Percentiles rank a stretch among this genome's conserved stretches.
phyloP scores from a whole-genome alignment of 2,113 vertebrate genomes.

The Apus apus region DNA sequence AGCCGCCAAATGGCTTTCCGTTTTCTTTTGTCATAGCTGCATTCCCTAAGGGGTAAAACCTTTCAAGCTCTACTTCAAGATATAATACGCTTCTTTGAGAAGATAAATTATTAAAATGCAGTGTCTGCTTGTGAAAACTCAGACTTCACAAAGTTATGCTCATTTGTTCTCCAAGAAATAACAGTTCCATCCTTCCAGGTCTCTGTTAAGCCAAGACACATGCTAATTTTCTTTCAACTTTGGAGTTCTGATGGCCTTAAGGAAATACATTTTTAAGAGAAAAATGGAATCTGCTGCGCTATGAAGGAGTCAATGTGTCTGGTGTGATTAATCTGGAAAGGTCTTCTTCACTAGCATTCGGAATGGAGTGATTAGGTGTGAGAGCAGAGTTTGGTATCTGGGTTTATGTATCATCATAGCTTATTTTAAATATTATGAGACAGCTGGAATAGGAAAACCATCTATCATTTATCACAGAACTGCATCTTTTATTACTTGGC shows the following conservation, averaged over 20 bases:
- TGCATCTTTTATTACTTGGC: background rate
- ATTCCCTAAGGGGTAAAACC: slow-evolving; percentile 55
- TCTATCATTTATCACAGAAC: background rate
- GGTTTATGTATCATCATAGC: background rate
- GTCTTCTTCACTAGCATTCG: background rate
- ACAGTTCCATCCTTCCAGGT: slow-evolving; percentile 18
- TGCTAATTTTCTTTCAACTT: slow-evolving; percentile 29
- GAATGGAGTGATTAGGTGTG: slow-evolving; percentile 11
- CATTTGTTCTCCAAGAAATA: slow-evolving; percentile 45
- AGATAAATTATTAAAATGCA: slow-evolving; percentile 71
- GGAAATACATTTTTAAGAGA: slow-evolving; percentile 30
- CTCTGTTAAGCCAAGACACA: slow-evolving; percentile 48
- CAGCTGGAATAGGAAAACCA: background rate
- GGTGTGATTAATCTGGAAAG: slow-evolving; percentile 37
- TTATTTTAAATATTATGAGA: slow-evolving; percentile 9
- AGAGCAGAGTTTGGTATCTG: background rate
- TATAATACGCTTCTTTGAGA: slow-evolving; percentile 53
- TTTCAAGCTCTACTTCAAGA: slow-evolving; percentile 60
- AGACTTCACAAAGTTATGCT: slow-evolving; percentile 9
- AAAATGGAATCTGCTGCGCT: background rate
- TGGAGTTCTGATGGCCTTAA: slow-evolving; percentile 5
- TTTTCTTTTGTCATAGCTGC: slow-evolving; percentile 69
- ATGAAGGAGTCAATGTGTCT: background rate
- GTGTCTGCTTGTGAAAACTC: slow-evolving; percentile 50
- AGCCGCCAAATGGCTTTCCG: slow-evolving; percentile 66